Conservation (phyloP, 2,888 invertebrate species). For the Andrena hattorfiana region DNA sequence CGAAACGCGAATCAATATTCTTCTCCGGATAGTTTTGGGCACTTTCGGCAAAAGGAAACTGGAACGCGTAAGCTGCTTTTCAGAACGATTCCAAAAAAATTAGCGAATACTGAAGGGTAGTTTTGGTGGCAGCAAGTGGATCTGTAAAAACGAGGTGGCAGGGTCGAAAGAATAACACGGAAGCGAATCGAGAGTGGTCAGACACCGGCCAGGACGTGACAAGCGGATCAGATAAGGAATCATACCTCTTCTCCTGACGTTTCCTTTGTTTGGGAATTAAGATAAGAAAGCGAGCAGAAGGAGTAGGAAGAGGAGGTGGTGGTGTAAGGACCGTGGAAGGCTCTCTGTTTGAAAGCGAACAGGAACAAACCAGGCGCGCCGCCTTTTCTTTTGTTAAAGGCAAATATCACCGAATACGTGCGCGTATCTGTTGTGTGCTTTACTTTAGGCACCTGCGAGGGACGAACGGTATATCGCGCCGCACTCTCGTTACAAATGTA, state of each 20-base stretch:
- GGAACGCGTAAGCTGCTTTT: too few species aligned
- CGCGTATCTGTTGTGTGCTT: slow-evolving; percentile 58
- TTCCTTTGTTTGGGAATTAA: slow-evolving; percentile 79
- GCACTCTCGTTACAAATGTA: slow-evolving; percentile 38
- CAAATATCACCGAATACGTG: slow-evolving; percentile 70
- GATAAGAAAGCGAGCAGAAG: slow-evolving; percentile 68
- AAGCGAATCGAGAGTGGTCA: slow-evolving; percentile 61
- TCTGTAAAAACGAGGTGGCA: slow-evolving; percentile 12
- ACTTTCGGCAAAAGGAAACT: too few species aligned
- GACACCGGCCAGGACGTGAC: slow-evolving; percentile 55
- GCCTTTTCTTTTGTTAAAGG: slow-evolving; percentile 63
- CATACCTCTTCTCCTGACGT: slow-evolving; percentile 62
- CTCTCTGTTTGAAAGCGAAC: slow-evolving; percentile 72
- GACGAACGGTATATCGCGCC: slow-evolving; percentile 7
- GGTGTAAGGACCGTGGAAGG: slow-evolving; percentile 60
- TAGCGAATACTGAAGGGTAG: not conserved
- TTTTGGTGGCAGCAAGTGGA: not conserved
- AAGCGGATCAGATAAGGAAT: slow-evolving; percentile 74
- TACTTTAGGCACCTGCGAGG: slow-evolving; percentile 52
- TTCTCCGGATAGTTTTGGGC: too few species aligned
- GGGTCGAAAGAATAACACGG: slow-evolving; percentile 73
- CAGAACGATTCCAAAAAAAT: too few species aligned
- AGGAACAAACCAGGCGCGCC: slow-evolving; percentile 80
- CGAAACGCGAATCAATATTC: too few species aligned
- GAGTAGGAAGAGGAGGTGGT: slow-evolving; percentile 11